These are phyloP conservation scores for Caenorhabditis plicata DNA, from an alignment of 2,888 invertebrate species.

Conservation along the genomic window DNA sequence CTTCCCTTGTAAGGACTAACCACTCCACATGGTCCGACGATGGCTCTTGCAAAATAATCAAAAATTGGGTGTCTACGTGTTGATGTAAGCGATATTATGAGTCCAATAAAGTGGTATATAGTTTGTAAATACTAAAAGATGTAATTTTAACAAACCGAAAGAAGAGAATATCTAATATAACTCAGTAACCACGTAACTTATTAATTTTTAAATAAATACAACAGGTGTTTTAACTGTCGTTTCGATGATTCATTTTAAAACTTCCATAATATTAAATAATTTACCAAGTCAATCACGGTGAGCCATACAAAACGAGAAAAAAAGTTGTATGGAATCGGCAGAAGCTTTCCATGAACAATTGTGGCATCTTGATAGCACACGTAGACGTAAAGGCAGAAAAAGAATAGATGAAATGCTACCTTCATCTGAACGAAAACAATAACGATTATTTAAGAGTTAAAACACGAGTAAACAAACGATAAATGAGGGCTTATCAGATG, in stretches of 20 bases:
- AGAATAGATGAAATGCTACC: constrained; percentile 37
- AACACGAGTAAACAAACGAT: neutral
- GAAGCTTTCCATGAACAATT: constrained; percentile 22
- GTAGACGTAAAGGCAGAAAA: constrained; percentile 37
- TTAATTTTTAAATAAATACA: constrained; percentile 5
- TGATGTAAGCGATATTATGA: constrained; percentile 25
- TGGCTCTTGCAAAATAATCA: constrained; percentile 35
- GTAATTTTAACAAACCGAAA: too few relatives aligned
- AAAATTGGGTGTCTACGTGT: constrained; percentile 16
- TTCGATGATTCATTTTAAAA: neutral
- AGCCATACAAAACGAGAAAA: constrained; percentile 61
- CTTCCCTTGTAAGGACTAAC: constrained; percentile 19
- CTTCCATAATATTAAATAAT: constrained; percentile 7
- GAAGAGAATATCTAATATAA: too few relatives aligned
- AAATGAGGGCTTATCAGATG: too few relatives aligned
- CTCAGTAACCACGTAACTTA: neutral
- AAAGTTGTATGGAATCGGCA: constrained; percentile 48
- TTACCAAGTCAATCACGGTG: constrained; percentile 59
- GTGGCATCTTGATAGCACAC: constrained; percentile 41
- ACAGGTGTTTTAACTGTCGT: neutral
- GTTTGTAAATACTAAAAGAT: constrained; percentile 55
- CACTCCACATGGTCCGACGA: constrained; percentile 43
- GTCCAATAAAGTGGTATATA: constrained; percentile 51
- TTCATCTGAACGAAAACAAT: constrained; percentile 21
- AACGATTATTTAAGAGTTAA: neutral